These are phyloP conservation scores for Drosophila littoralis DNA, from an alignment of 1,140 invertebrate species.

Conservation along the genomic window DNA sequence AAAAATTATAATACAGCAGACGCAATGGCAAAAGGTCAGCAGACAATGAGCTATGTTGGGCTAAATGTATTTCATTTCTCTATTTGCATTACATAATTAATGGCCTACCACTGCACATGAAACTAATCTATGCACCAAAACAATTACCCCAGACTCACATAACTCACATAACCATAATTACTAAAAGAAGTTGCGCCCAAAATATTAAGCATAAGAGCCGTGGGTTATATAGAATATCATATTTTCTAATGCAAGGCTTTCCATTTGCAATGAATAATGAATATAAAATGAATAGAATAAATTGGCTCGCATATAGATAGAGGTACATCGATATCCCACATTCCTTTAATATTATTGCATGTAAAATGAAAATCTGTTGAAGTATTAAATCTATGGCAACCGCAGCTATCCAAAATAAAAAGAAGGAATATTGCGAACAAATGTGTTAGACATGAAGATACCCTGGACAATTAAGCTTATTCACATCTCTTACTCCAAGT, in stretches of 20 bases:
- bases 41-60: neutral
- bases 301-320: neutral
- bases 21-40: neutral
- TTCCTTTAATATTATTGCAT: slow-evolving; percentile 7
- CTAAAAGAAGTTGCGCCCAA: slow-evolving; percentile 14
- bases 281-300: neutral
- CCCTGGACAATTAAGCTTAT: neutral
- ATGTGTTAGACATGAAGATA: neutral
- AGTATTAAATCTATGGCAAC: slow-evolving; percentile 23
- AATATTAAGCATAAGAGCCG: slow-evolving; percentile 48
- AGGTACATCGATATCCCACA: neutral
- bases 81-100: neutral
- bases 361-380: slow-evolving; percentile 29
- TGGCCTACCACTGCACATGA: neutral
- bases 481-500: no score
- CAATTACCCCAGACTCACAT: neutral
- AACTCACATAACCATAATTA: slow-evolving; percentile 35
- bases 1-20: neutral
- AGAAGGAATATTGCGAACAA: neutral
- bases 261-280: slow-evolving; percentile 51
- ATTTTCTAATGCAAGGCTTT: slow-evolving; percentile 18
- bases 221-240: neutral
- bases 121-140: neutral
- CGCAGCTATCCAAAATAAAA: neutral
- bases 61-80: neutral